These are phyloP conservation scores for Drosophila birchii DNA, from an alignment of 2,888 invertebrate species.

Conservation along the genomic window DNA sequence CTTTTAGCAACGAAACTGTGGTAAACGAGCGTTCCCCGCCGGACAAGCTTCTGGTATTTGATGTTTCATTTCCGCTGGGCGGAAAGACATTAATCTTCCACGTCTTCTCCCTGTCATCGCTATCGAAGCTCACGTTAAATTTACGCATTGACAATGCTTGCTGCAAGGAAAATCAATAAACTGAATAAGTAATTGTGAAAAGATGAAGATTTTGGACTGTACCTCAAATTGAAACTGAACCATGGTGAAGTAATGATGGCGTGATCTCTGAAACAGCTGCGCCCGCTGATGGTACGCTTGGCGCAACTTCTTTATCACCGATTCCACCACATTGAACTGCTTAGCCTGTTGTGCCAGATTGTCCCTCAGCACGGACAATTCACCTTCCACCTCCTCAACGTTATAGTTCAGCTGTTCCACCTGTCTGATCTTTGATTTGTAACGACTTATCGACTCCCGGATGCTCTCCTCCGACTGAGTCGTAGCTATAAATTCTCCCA, in stretches of 20 bases:
- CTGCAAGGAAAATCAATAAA: conserved; percentile 46
- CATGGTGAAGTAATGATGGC: conserved; percentile 58
- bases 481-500: conserved; percentile 80
- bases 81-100: conserved; percentile 86
- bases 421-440: conserved; percentile 78
- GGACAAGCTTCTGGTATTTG: conserved; percentile 90
- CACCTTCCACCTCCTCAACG: conserved; percentile 60
- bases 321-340: conserved; percentile 12
- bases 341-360: conserved; percentile 8
- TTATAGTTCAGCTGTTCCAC: conserved; percentile 72
- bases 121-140: conserved; percentile 73
- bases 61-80: conserved; percentile 83
- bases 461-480: conserved; percentile 84
- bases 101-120: conserved; percentile 75
- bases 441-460: conserved; percentile 78
- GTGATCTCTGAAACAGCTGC: conserved; percentile 52
- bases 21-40: conserved; percentile 98
- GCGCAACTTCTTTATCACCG: conserved; percentile 50
- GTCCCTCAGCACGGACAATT: conserved; percentile 23
- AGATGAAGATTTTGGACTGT: conserved; percentile 5
- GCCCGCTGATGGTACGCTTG: conserved; percentile 53
- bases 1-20: conserved; percentile 96
- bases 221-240: conserved; percentile 83
- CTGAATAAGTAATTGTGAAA: neutral
- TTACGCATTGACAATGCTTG: conserved; percentile 74